phyloP scores from a whole-genome alignment of 2,113 vertebrate genomes.

The Mobula birostris region DNA sequence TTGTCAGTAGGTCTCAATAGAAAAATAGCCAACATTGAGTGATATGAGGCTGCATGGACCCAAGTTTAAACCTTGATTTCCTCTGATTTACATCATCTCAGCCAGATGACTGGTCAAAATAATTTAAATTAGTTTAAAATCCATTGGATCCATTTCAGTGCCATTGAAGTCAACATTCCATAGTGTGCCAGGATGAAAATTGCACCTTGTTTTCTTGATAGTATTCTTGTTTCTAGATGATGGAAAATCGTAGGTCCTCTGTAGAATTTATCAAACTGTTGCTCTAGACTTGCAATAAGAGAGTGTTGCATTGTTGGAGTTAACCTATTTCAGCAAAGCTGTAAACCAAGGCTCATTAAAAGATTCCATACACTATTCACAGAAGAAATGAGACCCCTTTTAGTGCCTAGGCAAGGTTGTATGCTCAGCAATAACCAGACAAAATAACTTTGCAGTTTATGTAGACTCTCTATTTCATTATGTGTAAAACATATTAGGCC shows the following conservation, averaged over 20 bases:
- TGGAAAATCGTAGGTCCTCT: no score
- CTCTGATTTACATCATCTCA: background rate
- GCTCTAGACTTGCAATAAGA: background rate
- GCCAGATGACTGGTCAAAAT: background rate
- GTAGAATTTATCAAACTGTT: background rate
- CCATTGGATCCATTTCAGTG: background rate
- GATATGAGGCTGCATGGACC: background rate
- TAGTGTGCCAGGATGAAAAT: background rate
- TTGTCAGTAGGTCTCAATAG: background rate
- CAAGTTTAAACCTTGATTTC: background rate
- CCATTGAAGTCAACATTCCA: no score
- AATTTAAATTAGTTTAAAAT: background rate
- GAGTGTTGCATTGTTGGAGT: background rate
- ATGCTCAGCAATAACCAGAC: background rate
- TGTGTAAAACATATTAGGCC: background rate
- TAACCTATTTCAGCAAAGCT: background rate
- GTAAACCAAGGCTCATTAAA: background rate
- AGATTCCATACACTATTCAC: background rate
- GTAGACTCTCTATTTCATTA: background rate
- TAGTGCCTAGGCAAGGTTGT: background rate
- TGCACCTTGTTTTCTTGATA: background rate
- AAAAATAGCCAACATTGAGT: background rate
- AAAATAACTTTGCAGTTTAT: background rate
- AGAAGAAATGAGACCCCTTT: background rate
- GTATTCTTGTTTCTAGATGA: background rate